These are phyloP conservation scores for Rotaria sp. DNA, from an alignment of 2,888 invertebrate genomes.

Conservation along the genomic window DNA sequence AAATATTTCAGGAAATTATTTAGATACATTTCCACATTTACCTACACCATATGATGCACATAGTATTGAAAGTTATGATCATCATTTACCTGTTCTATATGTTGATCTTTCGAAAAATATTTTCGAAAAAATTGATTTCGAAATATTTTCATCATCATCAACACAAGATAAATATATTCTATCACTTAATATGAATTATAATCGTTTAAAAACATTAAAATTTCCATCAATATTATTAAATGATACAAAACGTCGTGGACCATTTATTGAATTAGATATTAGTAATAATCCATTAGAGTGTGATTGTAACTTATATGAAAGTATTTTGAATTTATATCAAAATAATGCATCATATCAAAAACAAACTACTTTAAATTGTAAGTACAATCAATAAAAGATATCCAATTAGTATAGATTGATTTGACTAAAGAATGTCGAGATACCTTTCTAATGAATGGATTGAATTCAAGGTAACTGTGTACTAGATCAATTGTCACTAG, in stretches of 20 bases:
- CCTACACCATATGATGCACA: conserved; percentile 8
- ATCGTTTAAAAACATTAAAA: background rate
- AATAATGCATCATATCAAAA: background rate
- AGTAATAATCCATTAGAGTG: background rate
- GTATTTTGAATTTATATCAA: background rate
- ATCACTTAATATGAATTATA: background rate
- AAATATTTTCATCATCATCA: background rate
- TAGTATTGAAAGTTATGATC: background rate
- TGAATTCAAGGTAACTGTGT: too few species aligned
- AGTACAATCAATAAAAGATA: background rate
- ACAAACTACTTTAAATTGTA: background rate
- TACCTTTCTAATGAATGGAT: too few species aligned
- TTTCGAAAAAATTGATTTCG: background rate
- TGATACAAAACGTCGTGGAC: conserved; percentile 3
- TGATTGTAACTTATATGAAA: background rate
- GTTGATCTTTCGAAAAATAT: conserved; percentile 15
- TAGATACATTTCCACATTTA: background rate
- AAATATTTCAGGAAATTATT: background rate
- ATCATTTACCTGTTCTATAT: conserved; percentile 13
- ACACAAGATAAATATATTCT: conserved; percentile 12
- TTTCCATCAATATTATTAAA: background rate
- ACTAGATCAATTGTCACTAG: too few species aligned
- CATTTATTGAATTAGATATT: conserved; percentile 16
- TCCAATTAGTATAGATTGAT: too few species aligned
- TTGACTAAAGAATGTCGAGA: too few species aligned